phyloP scores from a whole-genome alignment of 1,140 invertebrate species.

The Zaprionus kolodkinae region DNA sequence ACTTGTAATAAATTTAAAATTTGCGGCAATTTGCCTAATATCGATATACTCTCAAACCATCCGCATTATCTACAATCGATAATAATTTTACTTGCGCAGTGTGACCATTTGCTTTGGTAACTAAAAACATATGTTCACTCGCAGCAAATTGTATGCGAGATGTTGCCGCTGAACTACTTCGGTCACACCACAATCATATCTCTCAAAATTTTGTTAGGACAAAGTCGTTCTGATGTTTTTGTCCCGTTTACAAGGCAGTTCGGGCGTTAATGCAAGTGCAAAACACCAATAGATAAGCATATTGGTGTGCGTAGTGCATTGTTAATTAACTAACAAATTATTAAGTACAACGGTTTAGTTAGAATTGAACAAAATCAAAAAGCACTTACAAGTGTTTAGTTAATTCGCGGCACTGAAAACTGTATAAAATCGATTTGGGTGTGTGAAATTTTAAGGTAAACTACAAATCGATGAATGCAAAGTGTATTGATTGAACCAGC shows the following conservation, averaged over 20 bases:
- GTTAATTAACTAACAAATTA: conserved; percentile 20
- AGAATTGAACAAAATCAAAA: not conserved
- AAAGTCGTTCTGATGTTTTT: conserved; percentile 22
- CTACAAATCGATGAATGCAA: conserved; percentile 42
- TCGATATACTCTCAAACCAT: conserved; percentile 1
- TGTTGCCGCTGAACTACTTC: not conserved
- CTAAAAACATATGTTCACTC: conserved; percentile 1
- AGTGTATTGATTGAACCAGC: conserved; percentile 20
- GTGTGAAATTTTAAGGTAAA: conserved; percentile 45
- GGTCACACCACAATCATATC: conserved; percentile 37
- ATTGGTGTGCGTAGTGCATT: conserved; percentile 36
- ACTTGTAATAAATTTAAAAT: not conserved
- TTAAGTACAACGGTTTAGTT: not conserved
- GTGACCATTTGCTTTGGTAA: not conserved
- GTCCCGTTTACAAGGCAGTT: conserved; percentile 20
- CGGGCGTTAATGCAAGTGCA: conserved; percentile 46
- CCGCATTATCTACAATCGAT: not conserved
- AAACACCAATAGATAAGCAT: conserved; percentile 17
- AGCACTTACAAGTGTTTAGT: not conserved
- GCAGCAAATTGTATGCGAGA: not conserved
- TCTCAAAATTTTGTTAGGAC: conserved; percentile 14
- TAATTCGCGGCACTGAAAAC: conserved; percentile 18
- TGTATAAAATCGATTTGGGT: conserved; percentile 45
- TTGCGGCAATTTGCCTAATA: not conserved
- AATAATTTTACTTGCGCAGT: not conserved